phyloP scores from a whole-genome alignment of 2,797 vertebrate genomes.

The Cynopterus sphinx region DNA sequence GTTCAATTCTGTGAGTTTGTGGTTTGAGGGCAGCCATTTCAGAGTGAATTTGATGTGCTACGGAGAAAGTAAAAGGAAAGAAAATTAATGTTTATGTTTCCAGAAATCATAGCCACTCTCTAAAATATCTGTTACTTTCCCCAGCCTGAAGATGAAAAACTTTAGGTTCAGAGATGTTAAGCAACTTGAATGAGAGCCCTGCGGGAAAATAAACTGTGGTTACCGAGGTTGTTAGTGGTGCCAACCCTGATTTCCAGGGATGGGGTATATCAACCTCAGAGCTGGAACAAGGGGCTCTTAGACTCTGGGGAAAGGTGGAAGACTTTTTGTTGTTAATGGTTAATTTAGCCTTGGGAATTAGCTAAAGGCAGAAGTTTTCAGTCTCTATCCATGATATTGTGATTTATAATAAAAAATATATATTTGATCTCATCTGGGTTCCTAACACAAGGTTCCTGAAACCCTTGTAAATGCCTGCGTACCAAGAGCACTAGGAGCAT shows the following conservation, averaged over 20 bases:
- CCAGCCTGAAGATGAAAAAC: neutral
- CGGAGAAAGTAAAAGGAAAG: neutral
- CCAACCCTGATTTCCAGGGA: neutral
- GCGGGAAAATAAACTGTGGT: neutral
- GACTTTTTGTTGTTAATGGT: neutral
- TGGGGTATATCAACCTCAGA: neutral
- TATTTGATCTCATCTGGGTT: neutral
- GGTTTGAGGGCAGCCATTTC: neutral
- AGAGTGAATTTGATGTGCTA: neutral
- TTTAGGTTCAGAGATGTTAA: neutral
- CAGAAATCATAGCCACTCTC: neutral
- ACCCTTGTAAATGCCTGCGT: neutral
- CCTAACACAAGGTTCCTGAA: neutral
- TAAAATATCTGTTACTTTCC: neutral
- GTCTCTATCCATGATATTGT: neutral
- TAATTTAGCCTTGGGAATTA: neutral
- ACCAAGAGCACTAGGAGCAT: neutral
- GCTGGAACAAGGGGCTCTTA: neutral
- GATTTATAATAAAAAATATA: neutral
- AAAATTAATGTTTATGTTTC: neutral
- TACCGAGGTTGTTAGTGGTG: too few species aligned
- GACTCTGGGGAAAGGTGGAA: rapidly evolving
- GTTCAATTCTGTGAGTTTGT: neutral
- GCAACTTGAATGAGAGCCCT: neutral
- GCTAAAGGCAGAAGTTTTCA: neutral